Percentiles rank a stretch among this genome's conserved stretches.
Evolutionary conservation across 2,888 invertebrate genomes (phyloP).

Genomic region (Tachystola acroxantha): DNA sequence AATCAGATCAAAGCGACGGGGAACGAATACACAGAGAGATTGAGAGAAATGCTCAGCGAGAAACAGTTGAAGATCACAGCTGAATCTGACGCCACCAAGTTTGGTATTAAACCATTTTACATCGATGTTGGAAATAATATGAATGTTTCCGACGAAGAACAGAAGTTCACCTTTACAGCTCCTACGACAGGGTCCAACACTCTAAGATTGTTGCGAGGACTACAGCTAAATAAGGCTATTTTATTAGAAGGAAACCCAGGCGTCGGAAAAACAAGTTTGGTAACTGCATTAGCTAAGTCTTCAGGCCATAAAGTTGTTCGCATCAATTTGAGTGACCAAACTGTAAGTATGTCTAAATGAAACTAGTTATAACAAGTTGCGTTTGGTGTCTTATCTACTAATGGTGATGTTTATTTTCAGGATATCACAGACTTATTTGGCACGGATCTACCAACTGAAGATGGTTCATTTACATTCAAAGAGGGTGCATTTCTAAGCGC

Average conservation of each 20-base stretch:
- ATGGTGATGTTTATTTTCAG: constrained; percentile 47
- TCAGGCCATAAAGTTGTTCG: constrained; percentile 91
- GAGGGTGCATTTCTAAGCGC: constrained; percentile 97
- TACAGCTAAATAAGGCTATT: constrained; percentile 94
- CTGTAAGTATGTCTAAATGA: constrained; percentile 77
- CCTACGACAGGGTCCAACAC: constrained; percentile 90
- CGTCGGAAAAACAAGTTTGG: constrained; percentile 97
- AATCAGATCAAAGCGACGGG: constrained; percentile 68
- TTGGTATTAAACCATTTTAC: constrained; percentile 89
- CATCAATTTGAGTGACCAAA: constrained; percentile 99
- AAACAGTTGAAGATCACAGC: constrained; percentile 48
- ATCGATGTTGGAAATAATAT: constrained; percentile 73
- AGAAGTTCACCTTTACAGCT: constrained; percentile 84
- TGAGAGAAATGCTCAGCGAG: constrained; percentile 44
- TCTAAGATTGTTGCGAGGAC: constrained; percentile 89
- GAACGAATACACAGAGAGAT: constrained; percentile 45
- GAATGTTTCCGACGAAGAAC: constrained; percentile 29
- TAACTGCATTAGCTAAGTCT: constrained; percentile 91
- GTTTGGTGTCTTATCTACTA: background rate
- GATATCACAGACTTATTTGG: constrained; percentile 99
- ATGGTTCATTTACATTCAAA: constrained; percentile 96
- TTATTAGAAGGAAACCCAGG: constrained; percentile 98
- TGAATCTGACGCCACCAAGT: constrained; percentile 55
- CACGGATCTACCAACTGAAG: constrained; percentile 96
- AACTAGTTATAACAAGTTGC: background rate